A percentile compares a stretch with the other conserved stretches of the same genome.
Conservation (phyloP, 2,797 vertebrate species). For the Lepilemur ruficaudatus region DNA sequence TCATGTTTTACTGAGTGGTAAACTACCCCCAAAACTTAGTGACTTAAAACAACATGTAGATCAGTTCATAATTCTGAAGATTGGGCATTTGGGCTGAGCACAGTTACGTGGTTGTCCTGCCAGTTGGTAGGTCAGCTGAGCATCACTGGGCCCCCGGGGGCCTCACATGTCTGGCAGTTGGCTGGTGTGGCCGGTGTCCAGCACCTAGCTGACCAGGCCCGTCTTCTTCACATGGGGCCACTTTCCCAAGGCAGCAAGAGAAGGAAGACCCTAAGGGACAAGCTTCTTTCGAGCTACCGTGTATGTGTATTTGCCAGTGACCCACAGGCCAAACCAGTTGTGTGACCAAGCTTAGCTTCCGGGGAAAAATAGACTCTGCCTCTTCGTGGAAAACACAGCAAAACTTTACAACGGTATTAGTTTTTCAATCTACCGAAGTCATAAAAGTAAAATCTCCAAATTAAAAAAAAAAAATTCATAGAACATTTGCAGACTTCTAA, state of each 20-base stretch:
- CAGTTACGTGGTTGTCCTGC: neutral
- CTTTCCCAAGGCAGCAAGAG: neutral
- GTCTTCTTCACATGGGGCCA: neutral
- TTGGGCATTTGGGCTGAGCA: no score
- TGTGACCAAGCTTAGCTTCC: neutral
- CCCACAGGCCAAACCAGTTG: no score
- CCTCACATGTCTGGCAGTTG: neutral
- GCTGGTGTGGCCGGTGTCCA: neutral
- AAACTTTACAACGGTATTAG: neutral
- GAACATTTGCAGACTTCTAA: neutral
- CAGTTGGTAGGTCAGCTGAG: neutral
- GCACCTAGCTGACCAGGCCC: neutral
- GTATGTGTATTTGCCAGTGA: neutral
- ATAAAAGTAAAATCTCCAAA: neutral
- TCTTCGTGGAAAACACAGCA: neutral
- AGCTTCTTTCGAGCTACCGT: neutral
- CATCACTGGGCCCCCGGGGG: neutral
- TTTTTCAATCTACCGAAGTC: neutral
- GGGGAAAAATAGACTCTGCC: neutral
- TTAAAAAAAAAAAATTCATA: neutral
- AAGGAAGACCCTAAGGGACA: neutral
- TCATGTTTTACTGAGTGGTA: neutral
- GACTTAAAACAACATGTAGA: neutral
- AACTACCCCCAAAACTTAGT: neutral
- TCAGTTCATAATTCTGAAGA: neutral